Percentiles rank a stretch among this genome's conserved stretches.
Conservation (phyloP, 2,113 vertebrate genomes). For the Solea solea region DNA sequence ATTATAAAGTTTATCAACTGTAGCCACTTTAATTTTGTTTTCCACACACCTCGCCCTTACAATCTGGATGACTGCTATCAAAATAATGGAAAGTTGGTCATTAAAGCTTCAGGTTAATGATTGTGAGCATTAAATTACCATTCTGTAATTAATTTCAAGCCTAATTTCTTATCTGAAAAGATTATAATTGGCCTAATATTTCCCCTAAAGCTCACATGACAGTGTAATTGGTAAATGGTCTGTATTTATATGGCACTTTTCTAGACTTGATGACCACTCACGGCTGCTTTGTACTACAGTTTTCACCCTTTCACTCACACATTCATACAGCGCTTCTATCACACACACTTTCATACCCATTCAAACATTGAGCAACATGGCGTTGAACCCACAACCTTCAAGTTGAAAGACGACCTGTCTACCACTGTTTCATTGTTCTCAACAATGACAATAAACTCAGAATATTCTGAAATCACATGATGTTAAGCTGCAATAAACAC, state of each 20-base stretch:
- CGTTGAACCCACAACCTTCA: no score
- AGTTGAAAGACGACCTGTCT: no score
- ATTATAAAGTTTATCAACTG: constrained; percentile 39
- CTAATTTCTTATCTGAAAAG: constrained; percentile 25
- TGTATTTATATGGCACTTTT: no score
- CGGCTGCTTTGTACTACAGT: no score
- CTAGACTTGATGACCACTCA: no score
- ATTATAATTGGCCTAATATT: background rate
- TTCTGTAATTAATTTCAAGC: constrained; percentile 18
- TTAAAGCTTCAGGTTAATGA: constrained; percentile 47
- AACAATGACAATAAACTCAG: background rate
- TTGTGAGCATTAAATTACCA: constrained; percentile 19
- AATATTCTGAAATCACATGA: constrained; percentile 14
- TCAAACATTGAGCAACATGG: no score
- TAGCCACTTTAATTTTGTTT: constrained; percentile 37
- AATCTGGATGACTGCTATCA: constrained; percentile 4
- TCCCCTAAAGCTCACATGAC: background rate
- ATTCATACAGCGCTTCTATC: no score
- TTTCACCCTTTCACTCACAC: no score
- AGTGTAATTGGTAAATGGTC: background rate
- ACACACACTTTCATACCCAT: no score
- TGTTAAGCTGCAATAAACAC: constrained; percentile 4
- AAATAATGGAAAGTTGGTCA: constrained; percentile 26
- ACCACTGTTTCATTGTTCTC: background rate
- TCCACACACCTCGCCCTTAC: constrained; percentile 24